Evolutionary conservation across 2,888 invertebrate genomes (phyloP).

Genomic region (Furcula furcula): DNA sequence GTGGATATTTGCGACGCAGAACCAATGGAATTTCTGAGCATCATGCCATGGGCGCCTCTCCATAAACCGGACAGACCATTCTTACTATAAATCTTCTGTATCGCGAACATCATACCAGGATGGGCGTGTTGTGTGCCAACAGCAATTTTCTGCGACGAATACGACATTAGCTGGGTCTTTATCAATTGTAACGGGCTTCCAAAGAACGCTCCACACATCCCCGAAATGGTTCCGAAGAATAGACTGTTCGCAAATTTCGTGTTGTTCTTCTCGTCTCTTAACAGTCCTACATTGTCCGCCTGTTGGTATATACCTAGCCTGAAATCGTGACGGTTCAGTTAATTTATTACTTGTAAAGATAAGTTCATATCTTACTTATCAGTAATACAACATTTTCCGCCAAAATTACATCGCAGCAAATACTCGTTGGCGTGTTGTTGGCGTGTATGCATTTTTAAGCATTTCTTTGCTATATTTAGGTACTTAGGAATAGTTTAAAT

Average conservation of each 20-base stretch:
- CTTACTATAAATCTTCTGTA: conserved; percentile 80
- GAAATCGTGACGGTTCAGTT: conserved; percentile 26
- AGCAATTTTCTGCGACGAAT: conserved; percentile 88
- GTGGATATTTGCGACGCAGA: conserved; percentile 92
- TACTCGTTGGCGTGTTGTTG: too few species aligned
- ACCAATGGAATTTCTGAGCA: conserved; percentile 90
- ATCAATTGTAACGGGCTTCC: conserved; percentile 95
- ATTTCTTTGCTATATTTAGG: too few species aligned
- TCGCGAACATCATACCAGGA: conserved; percentile 84
- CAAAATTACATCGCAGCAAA: too few species aligned
- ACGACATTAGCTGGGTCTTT: conserved; percentile 93
- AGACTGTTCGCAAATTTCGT: conserved; percentile 86
- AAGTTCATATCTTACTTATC: too few species aligned
- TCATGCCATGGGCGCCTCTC: conserved; percentile 88
- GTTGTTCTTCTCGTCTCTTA: conserved; percentile 83
- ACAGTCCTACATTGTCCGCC: conserved; percentile 84
- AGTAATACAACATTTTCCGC: too few species aligned
- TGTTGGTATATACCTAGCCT: conserved; percentile 90
- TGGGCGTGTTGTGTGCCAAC: conserved; percentile 94
- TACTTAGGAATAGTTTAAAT: too few species aligned
- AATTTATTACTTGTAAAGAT: conserved; percentile 1
- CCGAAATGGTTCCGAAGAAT: conserved; percentile 88
- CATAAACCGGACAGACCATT: conserved; percentile 83
- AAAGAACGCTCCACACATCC: conserved; percentile 87
- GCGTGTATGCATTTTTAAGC: too few species aligned